Percentiles rank a stretch among this genome's conserved stretches.
Conservation (phyloP, 92 coral and sea anemone genomes). For the Chrysogorgia sp. region DNA sequence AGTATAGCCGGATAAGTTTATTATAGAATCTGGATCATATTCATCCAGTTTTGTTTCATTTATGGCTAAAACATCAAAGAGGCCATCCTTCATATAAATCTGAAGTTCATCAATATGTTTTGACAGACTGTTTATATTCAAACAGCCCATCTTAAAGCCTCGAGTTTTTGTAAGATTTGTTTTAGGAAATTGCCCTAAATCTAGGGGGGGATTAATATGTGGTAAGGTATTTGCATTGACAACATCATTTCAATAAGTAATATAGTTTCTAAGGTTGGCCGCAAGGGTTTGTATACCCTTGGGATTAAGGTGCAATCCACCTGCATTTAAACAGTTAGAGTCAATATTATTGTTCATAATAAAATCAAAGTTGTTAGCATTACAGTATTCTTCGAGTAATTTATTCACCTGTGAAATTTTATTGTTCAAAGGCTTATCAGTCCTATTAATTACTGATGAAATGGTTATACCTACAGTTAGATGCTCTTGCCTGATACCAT, state of each 20-base stretch:
- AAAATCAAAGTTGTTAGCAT: constrained; percentile 41
- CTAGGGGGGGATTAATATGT: constrained; percentile 37
- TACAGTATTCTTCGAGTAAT: constrained; percentile 19
- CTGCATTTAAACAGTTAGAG: constrained; percentile 31
- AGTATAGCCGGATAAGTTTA: constrained; percentile 33
- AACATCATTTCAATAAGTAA: constrained; percentile 44
- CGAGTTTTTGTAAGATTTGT: constrained; percentile 18
- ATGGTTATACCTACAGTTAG: constrained; percentile 31
- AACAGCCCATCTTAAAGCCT: constrained; percentile 38
- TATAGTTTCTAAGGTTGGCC: constrained; percentile 32
- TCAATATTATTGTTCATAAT: no score
- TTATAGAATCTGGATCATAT: constrained; percentile 4
- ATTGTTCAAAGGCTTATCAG: constrained; percentile 25
- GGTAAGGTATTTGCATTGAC: constrained; percentile 47
- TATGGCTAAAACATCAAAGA: constrained; percentile 43
- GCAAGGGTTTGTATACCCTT: constrained; percentile 50
- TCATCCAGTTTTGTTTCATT: constrained; percentile 51
- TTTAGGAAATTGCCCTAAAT: constrained; percentile 5
- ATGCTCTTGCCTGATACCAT: constrained; percentile 29
- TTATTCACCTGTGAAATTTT: constrained; percentile 37
- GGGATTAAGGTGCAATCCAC: constrained; percentile 50
- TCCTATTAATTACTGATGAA: constrained; percentile 30
- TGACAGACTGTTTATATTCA: constrained; percentile 44
- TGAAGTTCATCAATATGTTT: constrained; percentile 48
- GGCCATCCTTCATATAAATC: constrained; percentile 34